These are phyloP conservation scores for Zaprionus gabonicus DNA, from an alignment of 1,140 invertebrate genomes.

Conservation along the genomic window DNA sequence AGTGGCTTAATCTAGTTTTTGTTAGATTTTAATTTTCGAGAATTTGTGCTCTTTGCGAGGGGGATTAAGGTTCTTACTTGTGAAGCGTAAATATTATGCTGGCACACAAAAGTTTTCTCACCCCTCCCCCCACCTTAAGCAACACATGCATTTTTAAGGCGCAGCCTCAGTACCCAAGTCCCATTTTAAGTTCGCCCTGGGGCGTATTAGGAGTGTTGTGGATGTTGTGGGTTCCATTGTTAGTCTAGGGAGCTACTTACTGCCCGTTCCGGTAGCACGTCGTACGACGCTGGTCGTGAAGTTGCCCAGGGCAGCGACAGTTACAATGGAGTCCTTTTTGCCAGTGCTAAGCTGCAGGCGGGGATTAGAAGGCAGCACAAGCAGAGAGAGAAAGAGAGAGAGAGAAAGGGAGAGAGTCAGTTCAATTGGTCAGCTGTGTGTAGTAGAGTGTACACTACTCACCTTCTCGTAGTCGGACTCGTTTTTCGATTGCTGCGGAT, in stretches of 20 bases:
- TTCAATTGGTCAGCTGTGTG: constrained; percentile 25
- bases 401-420: neutral
- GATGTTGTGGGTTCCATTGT: constrained; percentile 9
- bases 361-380: constrained; percentile 25
- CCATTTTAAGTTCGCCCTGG: neutral
- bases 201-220: neutral
- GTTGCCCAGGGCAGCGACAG: constrained; percentile 78
- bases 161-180: neutral
- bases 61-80: neutral
- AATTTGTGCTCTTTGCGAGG: neutral
- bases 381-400: neutral
- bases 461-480: constrained; percentile 84
- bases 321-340: constrained; percentile 84
- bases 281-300: constrained; percentile 83
- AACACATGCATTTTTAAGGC: neutral
- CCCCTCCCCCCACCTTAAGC: neutral
- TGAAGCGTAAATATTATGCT: constrained; percentile 6
- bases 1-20: constrained; percentile 3
- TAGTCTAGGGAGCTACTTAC: constrained; percentile 63
- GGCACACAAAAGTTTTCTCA: neutral
- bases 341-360: constrained; percentile 74
- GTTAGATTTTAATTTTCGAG: constrained; percentile 1
- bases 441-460: constrained; percentile 21
- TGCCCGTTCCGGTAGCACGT: constrained; percentile 79
- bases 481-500: constrained; percentile 77